Base-by-base conservation (phyloP, 1,140 invertebrate genomes). In the Magallana angulata region DNA sequence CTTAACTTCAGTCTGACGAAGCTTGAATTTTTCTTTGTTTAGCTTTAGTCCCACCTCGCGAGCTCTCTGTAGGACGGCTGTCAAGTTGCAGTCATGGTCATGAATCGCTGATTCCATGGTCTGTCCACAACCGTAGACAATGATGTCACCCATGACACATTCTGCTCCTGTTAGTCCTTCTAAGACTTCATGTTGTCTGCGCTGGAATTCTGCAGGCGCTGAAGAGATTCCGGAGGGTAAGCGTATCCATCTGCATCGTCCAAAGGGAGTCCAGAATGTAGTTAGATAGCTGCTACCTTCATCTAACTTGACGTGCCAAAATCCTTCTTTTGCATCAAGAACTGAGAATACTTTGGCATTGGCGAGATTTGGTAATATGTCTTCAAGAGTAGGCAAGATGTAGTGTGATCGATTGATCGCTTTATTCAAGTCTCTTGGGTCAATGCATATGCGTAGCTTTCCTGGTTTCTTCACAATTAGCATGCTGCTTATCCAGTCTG, bases 401-500 rank as follows among this genome's bases (percentile, higher is more conserved):
- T 88, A 89, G 18, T 90, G 82, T 57, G 81, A 84, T 57, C 87
- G 87, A 81, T 90, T 89, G 12, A 90, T 71, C 12, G 76, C 85
- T 18, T 24, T 82, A 60, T 91, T 92, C 30, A 91, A 81, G 9
- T 88, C 82, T 56, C 80, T 85, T 6, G 85, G 88, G 30, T 91
- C 89, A 6, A 90, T 9, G 82, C 91, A 92, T 7, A 91, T 57
- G n/a, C 87, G 14, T 12, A 90, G 18, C 62, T 92, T 88, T 57
- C 92, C 92, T 91, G 95, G 91, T 95, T 96, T 81, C 36, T 92
- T 91, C 14, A 95, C 94, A 24, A 95, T 90, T 0, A 95, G 94
- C 59, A 95, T 90, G 48, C 92, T 90, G 89, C 94, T 95, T 1
- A 96, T 94, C 95, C 95, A 96, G 59, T 95, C 94, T 7, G 95